Percentiles rank a stretch among this genome's conserved stretches.
Evolutionary conservation across 35 echinoderm and acorn worm genomes (phyloP).

Genomic region (Amphiura filiformis): DNA sequence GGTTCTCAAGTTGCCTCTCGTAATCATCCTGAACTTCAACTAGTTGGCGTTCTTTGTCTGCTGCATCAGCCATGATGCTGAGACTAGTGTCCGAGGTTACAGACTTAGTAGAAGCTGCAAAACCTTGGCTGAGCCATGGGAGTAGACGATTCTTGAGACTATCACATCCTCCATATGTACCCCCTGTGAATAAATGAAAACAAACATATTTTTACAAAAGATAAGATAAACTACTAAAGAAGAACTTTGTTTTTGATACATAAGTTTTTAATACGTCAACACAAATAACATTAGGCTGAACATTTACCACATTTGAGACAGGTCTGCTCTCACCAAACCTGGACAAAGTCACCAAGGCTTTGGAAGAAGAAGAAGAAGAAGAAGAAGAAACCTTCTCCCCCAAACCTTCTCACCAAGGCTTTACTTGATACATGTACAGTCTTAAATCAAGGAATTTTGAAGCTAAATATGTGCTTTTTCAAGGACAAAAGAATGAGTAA

Average conservation of each 20-base stretch:
- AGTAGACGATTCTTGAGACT: constrained; percentile 83
- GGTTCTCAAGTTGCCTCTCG: constrained; percentile 70
- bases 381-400: too few relatives aligned
- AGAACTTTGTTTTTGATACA: neutral
- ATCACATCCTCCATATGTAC: constrained; percentile 87
- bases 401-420: too few relatives aligned
- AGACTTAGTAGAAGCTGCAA: constrained; percentile 34
- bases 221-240: neutral
- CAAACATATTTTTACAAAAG: neutral
- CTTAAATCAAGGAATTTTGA: too few relatives aligned
- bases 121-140: constrained; percentile 72
- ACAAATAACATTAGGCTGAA: neutral
- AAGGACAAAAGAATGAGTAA: too few relatives aligned
- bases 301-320: neutral
- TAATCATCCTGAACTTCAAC: constrained; percentile 53
- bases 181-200: constrained; percentile 43
- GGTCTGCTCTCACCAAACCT: neutral
- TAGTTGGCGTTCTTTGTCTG: constrained; percentile 80
- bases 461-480: too few relatives aligned
- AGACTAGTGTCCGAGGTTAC: constrained; percentile 75
- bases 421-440: too few relatives aligned
- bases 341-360: too few relatives aligned
- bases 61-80: constrained; percentile 83
- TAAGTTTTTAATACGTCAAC: neutral
- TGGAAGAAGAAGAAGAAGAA: too few relatives aligned